These are phyloP conservation scores for Anaspis maculata DNA, from an alignment of 2,888 invertebrate genomes.

Conservation along the genomic window DNA sequence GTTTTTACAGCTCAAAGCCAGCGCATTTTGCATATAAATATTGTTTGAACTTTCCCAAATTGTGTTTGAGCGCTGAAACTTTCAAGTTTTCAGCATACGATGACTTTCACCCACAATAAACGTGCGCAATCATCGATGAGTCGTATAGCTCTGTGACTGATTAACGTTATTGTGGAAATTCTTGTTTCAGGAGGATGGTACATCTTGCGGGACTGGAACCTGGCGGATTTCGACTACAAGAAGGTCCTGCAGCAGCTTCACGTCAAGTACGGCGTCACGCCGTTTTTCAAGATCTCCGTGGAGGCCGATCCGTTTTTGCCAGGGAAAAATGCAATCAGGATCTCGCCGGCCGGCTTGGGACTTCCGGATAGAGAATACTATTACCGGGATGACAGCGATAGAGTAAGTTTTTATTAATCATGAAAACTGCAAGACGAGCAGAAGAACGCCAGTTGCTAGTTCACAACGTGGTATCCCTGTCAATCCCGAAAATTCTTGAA, in stretches of 20 bases:
- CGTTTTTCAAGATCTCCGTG: constrained; percentile 47
- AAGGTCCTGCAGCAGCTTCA: constrained; percentile 41
- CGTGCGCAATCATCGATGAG: too few relatives aligned
- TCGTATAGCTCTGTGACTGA: too few relatives aligned
- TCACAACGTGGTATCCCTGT: too few relatives aligned
- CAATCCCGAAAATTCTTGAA: too few relatives aligned
- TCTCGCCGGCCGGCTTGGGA: constrained; percentile 48
- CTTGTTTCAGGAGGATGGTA: constrained; percentile 45
- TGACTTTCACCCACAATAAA: too few relatives aligned
- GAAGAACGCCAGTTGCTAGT: constrained; percentile 24
- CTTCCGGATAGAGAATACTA: constrained; percentile 48
- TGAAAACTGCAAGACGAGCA: too few relatives aligned
- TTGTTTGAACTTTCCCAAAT: too few relatives aligned
- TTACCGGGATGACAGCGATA: constrained; percentile 38
- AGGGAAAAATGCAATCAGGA: constrained; percentile 43
- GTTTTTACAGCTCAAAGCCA: too few relatives aligned
- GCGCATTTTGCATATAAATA: too few relatives aligned
- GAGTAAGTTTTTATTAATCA: too few relatives aligned
- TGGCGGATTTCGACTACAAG: constrained; percentile 39
- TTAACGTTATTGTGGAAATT: neutral
- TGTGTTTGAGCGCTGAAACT: too few relatives aligned
- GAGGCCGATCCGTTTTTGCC: constrained; percentile 44
- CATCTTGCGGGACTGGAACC: constrained; percentile 41
- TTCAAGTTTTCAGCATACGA: too few relatives aligned
- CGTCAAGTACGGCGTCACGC: constrained; percentile 43